Base-by-base conservation (phyloP, 2,888 invertebrate species). In the Palloptera scutellata region DNA sequence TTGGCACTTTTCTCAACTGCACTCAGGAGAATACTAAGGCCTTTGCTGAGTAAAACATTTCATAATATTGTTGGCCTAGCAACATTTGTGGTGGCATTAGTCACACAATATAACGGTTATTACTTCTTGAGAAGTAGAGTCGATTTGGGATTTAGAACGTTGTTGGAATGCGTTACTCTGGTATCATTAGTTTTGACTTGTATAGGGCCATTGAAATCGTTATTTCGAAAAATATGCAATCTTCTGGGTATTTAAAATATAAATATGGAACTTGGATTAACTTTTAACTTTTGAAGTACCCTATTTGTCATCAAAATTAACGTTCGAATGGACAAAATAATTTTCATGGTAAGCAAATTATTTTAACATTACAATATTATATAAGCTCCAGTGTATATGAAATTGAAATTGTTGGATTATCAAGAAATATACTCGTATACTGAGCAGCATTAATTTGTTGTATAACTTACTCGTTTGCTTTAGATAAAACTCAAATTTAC, bases 71-170 rank as follows among this genome's bases (percentile, higher is more conserved):
- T 83, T 19, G 80, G 82, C 40, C 51, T 82, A 43, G 70, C 72
- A 1, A 75, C 80, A 10, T 82, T 78, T 67, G 76, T 78, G 3
- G 72, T 77, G 5, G 83, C 80, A 11, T 72, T 81, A 73, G n/a
- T 78, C 58, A 74, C 81, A 0, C 79, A 81, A 69, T 83, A 71
- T 43, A 83, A 81, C 65, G 83, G 83, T n/a, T 83, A 76, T 55
- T 64, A 76, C 0, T 78, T 80, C 53, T 79, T 83, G 62, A 67
- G 63, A 8, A 65, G 72, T 1, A 74, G 76, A 52, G 75, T 75
- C 0, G 43, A 60, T 3, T 53, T 15, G 3, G 78, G 78, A 55
- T 80, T 81, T 65, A 70, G 75, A 1, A 73, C 68, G 8, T 70
- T 80, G 10, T 77, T 83, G 54, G 74, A 78, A 61, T 76, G 75